Conservation (phyloP, 2,113 vertebrate species). For the Maccullochella peelii region DNA sequence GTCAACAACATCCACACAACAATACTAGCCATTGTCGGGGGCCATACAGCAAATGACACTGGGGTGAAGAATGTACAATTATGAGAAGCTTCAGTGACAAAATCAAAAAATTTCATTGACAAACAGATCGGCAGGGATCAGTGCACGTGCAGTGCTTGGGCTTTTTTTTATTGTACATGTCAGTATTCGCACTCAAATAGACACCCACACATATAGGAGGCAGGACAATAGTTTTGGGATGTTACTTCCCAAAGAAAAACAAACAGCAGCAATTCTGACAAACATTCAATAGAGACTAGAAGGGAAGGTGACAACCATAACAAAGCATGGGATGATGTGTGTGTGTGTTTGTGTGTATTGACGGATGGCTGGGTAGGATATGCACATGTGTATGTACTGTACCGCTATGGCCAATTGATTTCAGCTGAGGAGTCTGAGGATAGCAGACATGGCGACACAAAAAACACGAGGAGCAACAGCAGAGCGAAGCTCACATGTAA, state of each 20-base stretch:
- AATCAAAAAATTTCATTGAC: not conserved
- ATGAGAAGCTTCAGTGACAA: not conserved
- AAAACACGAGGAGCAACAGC: not conserved
- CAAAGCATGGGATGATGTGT: slow-evolving; percentile 63
- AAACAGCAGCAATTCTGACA: slow-evolving; percentile 61
- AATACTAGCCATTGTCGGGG: slow-evolving; percentile 52
- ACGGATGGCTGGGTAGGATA: slow-evolving; percentile 38
- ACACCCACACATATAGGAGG: slow-evolving; percentile 47
- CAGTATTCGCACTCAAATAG: slow-evolving; percentile 14
- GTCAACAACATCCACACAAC: slow-evolving; percentile 65
- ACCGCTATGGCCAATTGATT: slow-evolving; percentile 66
- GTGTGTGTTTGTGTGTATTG: slow-evolving; percentile 54
- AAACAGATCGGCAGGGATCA: slow-evolving; percentile 17
- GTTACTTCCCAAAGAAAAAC: slow-evolving; percentile 54
- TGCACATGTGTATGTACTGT: slow-evolving; percentile 43
- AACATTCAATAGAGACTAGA: slow-evolving; percentile 68
- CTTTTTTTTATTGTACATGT: slow-evolving; percentile 1
- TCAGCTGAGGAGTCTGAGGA: slow-evolving; percentile 61
- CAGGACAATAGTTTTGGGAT: slow-evolving; percentile 36
- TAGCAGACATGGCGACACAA: slow-evolving; percentile 19
- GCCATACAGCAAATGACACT: slow-evolving; percentile 42
- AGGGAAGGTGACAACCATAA: slow-evolving; percentile 72
- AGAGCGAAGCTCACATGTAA: slow-evolving; percentile 18
- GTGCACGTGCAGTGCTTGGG: not conserved
- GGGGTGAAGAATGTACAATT: slow-evolving; percentile 12